Percentiles rank a stretch among this genome's conserved stretches.
Conservation (phyloP, 2,888 invertebrate species). For the Spilarctia lutea region DNA sequence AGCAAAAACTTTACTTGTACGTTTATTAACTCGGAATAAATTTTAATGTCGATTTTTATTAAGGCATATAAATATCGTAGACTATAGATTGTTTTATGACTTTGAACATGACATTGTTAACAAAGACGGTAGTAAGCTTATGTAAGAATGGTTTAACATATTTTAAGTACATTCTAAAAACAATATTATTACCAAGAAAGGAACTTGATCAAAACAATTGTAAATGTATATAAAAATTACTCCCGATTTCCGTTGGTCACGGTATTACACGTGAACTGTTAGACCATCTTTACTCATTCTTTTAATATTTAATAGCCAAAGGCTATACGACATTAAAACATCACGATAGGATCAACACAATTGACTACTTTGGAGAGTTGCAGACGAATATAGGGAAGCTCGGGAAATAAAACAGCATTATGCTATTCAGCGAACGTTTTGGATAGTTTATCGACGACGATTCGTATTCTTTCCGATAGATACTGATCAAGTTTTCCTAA, state of each 20-base stretch:
- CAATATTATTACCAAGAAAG: background rate
- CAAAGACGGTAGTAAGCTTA: background rate
- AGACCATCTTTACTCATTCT: too few species aligned
- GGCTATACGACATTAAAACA: too few species aligned
- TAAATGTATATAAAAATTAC: too few species aligned
- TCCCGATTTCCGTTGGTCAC: too few species aligned
- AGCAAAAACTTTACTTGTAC: background rate
- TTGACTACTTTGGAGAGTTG: too few species aligned
- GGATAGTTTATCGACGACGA: slow-evolving; percentile 75
- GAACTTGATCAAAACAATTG: background rate
- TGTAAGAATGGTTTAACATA: background rate
- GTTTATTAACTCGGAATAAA: background rate
- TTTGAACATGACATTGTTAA: background rate
- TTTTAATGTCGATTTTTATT: background rate
- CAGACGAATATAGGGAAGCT: too few species aligned
- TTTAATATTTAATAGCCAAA: too few species aligned
- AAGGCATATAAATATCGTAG: background rate
- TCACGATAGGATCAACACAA: too few species aligned
- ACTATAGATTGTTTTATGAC: background rate
- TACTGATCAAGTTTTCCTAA: slow-evolving; percentile 78
- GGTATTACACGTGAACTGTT: too few species aligned
- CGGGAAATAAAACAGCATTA: slow-evolving; percentile 19
- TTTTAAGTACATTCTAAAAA: background rate
- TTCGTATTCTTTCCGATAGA: slow-evolving; percentile 76
- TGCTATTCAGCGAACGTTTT: slow-evolving; percentile 73